These are phyloP conservation scores for Hyalella azteca DNA, from an alignment of 2,888 invertebrate species.

Conservation along the genomic window DNA sequence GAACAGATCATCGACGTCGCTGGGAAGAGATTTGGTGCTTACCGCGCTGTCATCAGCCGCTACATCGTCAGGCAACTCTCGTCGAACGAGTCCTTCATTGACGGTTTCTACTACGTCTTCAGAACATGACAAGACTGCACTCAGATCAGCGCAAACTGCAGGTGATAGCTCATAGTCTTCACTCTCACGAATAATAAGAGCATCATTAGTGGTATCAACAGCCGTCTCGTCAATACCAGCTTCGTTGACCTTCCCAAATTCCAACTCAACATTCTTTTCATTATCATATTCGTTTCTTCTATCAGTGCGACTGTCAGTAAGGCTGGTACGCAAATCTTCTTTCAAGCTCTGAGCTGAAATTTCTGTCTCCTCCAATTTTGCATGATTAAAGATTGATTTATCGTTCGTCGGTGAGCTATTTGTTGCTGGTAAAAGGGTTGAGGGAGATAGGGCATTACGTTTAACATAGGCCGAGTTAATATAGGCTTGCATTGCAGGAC, in stretches of 20 bases:
- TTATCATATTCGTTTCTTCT: too few relatives aligned
- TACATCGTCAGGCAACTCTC: background rate
- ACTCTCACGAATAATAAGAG: background rate
- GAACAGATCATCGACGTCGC: constrained; percentile 55
- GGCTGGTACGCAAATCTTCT: background rate
- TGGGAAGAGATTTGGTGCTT: background rate
- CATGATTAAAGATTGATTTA: too few relatives aligned
- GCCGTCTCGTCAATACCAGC: background rate
- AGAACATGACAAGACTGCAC: background rate
- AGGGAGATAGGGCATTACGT: background rate
- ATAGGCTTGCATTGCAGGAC: constrained; percentile 55
- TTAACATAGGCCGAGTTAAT: constrained; percentile 44
- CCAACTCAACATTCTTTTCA: background rate
- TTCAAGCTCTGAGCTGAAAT: background rate
- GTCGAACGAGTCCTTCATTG: background rate
- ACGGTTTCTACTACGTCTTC: constrained; percentile 28
- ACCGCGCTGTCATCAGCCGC: background rate
- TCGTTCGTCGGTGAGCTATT: background rate
- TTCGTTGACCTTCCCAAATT: constrained; percentile 6
- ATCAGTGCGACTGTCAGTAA: background rate
- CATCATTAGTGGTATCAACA: background rate
- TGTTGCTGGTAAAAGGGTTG: background rate
- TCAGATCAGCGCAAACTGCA: background rate
- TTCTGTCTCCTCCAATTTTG: too few relatives aligned
- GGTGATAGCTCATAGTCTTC: background rate